Percentiles rank a stretch among this genome's conserved stretches.
Evolutionary conservation across 2,113 vertebrate genomes (phyloP).

Genomic region (Ochotona princeps): DNA sequence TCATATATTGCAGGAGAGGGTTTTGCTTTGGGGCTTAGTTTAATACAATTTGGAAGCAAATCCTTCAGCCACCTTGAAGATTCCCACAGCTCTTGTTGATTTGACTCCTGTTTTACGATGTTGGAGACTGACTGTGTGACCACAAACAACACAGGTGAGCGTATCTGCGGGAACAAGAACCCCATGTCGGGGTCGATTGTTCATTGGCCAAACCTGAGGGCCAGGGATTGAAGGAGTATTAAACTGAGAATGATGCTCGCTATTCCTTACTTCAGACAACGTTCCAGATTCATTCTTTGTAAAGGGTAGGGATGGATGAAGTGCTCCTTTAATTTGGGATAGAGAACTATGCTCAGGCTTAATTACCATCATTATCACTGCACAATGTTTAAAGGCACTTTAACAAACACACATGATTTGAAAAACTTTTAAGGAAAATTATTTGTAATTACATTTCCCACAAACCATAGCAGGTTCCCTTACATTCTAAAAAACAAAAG

Average conservation of each 20-base stretch:
- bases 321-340: background rate
- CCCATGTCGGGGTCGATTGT: constrained; percentile 6
- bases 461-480: no score
- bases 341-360: background rate
- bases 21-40: background rate
- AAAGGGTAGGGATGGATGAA: background rate
- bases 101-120: background rate
- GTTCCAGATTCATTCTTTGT: constrained; percentile 8
- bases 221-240: background rate
- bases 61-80: background rate
- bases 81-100: background rate
- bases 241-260: background rate
- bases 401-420: background rate
- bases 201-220: background rate
- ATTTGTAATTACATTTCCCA: no score
- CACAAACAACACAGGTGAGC: constrained; percentile 4
- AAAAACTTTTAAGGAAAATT: no score
- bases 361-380: background rate
- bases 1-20: background rate
- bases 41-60: background rate
- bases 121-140: background rate
- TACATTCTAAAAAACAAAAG: background rate
- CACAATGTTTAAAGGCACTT: background rate
- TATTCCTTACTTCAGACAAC: constrained; percentile 15
- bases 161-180: background rate